Base-by-base conservation (phyloP, 2,797 vertebrate species). In the Coregonus suidteri region DNA sequence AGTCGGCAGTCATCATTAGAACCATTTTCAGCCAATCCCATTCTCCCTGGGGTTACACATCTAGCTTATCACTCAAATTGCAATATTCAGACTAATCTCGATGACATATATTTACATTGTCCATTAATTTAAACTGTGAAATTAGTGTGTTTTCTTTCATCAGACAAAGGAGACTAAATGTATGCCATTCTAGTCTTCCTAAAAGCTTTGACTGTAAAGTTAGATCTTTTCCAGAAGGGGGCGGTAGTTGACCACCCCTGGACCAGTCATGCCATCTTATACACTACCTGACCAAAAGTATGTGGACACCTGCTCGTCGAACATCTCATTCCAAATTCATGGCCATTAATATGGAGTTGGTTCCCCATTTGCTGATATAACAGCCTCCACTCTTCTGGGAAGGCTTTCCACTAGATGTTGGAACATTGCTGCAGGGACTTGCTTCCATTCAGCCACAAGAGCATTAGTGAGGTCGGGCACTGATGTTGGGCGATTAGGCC, bases 1-100 rank as follows among this genome's bases (percentile, higher is more conserved):
- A 91, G 86, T 75, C 79, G 73, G 81, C 80, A 35, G 69, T 54
- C 56, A 64, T 71, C 84, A 88, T 87, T 90, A 89, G 88, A 87
- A 86, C 82, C 84, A 77, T 85, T 86, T 82, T 82, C 80, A 78
- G 88, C 90, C 86, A 83, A 85, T 90, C 89, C 86, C 74, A 84
- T 81, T 90, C 87, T 87, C 89, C 87, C 92, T 89, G 84, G 90
- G 90, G 83, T 74, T 79, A 85, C 15, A 20, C 79, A 83, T 79
- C 81, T 54, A 75, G 35, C 65, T 25, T 37, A 69, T 71, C 62
- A 87, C 77, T 88, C 90, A 87, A 91, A 80, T 41, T 74, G 59
- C 41, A 11, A 35, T 56, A 78, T 75, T 78, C 86, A 84, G 79
- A 82, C 82, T 80, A 76, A 86, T 86, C 82, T 85, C 89, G 83